Percentiles rank a stretch among this genome's conserved stretches.
These are phyloP conservation scores for Conus betulinus DNA, from an alignment of 1,140 invertebrate species.

Conservation along the genomic window DNA sequence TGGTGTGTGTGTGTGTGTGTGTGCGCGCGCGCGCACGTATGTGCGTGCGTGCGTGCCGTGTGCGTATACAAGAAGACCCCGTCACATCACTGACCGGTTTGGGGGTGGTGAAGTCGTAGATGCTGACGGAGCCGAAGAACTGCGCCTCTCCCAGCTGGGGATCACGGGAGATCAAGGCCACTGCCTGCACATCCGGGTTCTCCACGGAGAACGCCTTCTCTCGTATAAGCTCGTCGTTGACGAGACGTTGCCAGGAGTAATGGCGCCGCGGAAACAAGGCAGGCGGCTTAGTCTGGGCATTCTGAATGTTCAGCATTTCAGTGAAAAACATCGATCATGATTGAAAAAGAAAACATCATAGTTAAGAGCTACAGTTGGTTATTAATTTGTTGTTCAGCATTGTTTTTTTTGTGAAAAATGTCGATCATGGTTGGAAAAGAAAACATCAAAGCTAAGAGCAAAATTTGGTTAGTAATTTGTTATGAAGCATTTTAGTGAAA, in stretches of 20 bases:
- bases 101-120: slow-evolving; percentile 15
- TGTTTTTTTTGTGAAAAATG: too few relatives aligned
- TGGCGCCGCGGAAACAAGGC: slow-evolving; percentile 6
- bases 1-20: too few relatives aligned
- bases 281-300: not conserved
- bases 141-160: slow-evolving; percentile 5
- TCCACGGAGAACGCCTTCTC: slow-evolving; percentile 25
- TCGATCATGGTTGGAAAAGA: too few relatives aligned
- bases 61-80: not conserved
- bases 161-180: slow-evolving; percentile 4
- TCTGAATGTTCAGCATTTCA: not conserved
- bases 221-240: not conserved
- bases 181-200: slow-evolving; percentile 10
- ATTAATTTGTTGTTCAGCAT: not conserved
- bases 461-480: too few relatives aligned
- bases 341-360: not conserved
- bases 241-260: not conserved
- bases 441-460: too few relatives aligned
- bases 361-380: not conserved
- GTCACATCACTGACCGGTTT: not conserved
- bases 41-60: too few relatives aligned
- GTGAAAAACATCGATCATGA: not conserved
- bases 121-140: slow-evolving; percentile 18
- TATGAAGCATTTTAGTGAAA: not conserved
- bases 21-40: too few relatives aligned